Conservation (phyloP, 2,797 vertebrate genomes). For the Anguilla marmorata region DNA sequence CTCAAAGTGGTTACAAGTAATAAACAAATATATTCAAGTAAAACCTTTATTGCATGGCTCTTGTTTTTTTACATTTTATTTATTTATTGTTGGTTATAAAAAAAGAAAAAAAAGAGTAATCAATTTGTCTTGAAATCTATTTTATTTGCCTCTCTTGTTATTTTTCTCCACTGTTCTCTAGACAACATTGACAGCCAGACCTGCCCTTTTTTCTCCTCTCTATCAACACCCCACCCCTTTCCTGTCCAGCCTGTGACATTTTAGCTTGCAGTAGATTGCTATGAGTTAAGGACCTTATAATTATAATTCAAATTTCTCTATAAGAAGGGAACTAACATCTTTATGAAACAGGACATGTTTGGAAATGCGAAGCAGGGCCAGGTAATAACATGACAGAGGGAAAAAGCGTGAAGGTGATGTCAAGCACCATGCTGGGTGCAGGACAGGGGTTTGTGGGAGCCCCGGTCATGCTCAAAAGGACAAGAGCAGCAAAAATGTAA, state of each 20-base stretch:
- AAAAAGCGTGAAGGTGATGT: not conserved
- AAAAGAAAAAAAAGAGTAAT: not conserved
- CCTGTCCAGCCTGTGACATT: not conserved
- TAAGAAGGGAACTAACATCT: not conserved
- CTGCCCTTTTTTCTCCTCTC: not conserved
- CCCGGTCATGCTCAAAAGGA: not conserved
- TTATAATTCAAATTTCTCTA: not conserved
- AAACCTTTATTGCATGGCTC: not conserved
- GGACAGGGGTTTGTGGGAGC: not conserved
- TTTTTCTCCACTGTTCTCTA: not conserved
- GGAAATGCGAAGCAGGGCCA: not conserved
- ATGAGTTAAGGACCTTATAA: not conserved
- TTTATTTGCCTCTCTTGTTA: not conserved
- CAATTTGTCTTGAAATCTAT: not conserved
- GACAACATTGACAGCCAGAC: slow-evolving; percentile 1
- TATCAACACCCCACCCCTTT: not conserved
- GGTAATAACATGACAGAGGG: not conserved
- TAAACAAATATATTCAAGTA: not conserved
- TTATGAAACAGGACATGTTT: not conserved
- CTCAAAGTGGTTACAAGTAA: not conserved
- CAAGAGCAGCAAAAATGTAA: not conserved
- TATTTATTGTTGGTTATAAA: not conserved
- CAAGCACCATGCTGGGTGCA: not conserved
- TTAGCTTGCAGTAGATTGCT: not conserved
- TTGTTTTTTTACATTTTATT: not conserved